Percentiles rank a stretch among this genome's conserved stretches.
Conservation (phyloP, 2,797 vertebrate species). For the Gobionotothen gibberifrons region DNA sequence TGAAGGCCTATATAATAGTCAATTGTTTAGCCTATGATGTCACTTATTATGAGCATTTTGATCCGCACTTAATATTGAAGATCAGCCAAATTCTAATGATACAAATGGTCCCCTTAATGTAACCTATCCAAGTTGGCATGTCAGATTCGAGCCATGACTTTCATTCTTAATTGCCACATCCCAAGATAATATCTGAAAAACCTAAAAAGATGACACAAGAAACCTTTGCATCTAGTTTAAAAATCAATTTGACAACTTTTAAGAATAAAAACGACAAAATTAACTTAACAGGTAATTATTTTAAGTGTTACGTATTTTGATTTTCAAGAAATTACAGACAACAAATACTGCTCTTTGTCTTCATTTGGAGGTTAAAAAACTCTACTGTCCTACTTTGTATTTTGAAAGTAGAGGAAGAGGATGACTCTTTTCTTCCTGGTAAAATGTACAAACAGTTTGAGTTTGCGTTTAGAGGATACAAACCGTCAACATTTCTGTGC, state of each 20-base stretch:
- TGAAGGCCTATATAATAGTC: neutral
- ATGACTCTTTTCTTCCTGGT: neutral
- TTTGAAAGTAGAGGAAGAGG: neutral
- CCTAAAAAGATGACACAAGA: neutral
- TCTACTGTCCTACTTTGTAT: neutral
- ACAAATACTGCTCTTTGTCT: neutral
- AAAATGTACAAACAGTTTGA: neutral
- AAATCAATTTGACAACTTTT: too few species aligned
- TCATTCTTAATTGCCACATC: neutral
- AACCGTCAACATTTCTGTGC: neutral
- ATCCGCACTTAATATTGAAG: neutral
- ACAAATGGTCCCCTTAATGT: neutral
- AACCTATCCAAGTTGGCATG: neutral
- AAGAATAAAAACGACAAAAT: too few species aligned
- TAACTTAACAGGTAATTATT: too few species aligned
- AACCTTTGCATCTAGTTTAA: too few species aligned
- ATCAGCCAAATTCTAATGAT: neutral
- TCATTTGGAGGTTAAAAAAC: slow-evolving; percentile 12
- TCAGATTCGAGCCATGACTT: neutral
- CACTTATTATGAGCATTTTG: neutral
- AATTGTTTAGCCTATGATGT: neutral
- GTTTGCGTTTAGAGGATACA: neutral
- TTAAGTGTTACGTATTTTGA: neutral
- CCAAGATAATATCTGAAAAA: neutral
- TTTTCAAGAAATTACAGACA: neutral